These are phyloP conservation scores for Oscheius sp. DNA, from an alignment of 2,888 invertebrate species.

Conservation along the genomic window DNA sequence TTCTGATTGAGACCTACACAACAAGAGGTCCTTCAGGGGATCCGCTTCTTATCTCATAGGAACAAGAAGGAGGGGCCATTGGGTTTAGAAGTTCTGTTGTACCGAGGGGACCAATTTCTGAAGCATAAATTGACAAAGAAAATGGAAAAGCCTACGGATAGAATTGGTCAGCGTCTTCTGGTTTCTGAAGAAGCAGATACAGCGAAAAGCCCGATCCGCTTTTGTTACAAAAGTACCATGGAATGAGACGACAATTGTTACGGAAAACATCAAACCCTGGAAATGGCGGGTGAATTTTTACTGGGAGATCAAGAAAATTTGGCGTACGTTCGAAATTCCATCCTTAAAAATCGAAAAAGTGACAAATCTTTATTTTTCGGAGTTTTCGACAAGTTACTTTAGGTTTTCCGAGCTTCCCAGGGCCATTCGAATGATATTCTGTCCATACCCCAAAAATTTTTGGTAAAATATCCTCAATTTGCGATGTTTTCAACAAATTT, in stretches of 20 bases:
- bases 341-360: no score
- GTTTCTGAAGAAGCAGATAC: conserved; percentile 71
- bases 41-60: conserved; percentile 60
- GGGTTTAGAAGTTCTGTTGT: conserved; percentile 64
- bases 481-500: no score
- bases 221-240: conserved; percentile 69
- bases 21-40: conserved; percentile 62
- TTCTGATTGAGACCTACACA: conserved; percentile 40
- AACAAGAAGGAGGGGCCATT: conserved; percentile 62
- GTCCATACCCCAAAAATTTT: no score
- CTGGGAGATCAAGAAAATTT: no score
- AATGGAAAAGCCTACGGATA: conserved; percentile 42
- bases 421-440: no score
- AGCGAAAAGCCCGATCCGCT: conserved; percentile 63
- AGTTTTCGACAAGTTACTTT: no score
- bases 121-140: not conserved
- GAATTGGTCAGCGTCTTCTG: conserved; percentile 66
- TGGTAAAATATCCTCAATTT: no score
- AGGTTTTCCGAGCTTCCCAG: no score
- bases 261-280: conserved; percentile 66
- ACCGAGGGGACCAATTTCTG: conserved; percentile 35
- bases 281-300: not conserved
- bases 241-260: conserved; percentile 70
- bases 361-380: no score
- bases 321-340: not conserved